These are phyloP conservation scores for Rousettus leschenaultii DNA, from an alignment of 2,113 vertebrate genomes.

Conservation along the genomic window DNA sequence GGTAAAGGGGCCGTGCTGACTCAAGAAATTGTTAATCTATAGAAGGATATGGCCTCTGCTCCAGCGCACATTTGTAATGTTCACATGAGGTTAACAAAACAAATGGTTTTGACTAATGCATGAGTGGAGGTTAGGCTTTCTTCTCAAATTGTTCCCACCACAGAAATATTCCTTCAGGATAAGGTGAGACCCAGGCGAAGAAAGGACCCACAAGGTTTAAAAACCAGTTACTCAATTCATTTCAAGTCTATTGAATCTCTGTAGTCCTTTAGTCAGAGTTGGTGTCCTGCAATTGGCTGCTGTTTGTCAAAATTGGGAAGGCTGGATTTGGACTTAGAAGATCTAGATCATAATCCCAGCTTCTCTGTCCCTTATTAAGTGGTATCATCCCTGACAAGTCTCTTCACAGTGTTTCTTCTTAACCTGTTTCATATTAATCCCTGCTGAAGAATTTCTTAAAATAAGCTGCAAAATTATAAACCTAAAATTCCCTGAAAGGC, in stretches of 20 bases:
- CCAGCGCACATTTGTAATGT: conserved; percentile 60
- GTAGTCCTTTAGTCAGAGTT: background rate
- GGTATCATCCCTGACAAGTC: background rate
- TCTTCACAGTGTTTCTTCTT: background rate
- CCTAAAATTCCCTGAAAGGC: background rate
- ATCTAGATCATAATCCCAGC: background rate
- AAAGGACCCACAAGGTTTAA: background rate
- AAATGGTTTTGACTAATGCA: conserved; percentile 42
- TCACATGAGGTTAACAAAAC: conserved; percentile 70
- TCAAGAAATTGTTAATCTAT: conserved; percentile 51
- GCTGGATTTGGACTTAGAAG: background rate
- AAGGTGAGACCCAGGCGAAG: background rate
- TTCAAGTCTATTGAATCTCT: background rate
- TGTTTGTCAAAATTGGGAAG: background rate
- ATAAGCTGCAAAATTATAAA: background rate
- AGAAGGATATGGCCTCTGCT: conserved; percentile 57
- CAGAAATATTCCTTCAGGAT: background rate
- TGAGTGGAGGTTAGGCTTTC: background rate
- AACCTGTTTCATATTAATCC: background rate
- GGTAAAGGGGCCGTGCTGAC: conserved; percentile 62
- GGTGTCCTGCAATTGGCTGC: background rate
- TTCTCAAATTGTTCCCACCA: background rate
- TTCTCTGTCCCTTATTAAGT: background rate
- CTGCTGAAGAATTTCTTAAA: background rate
- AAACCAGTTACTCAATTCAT: background rate